Evolutionary conservation across 2,113 vertebrate species (phyloP), one percentile per base, ranked within the genome.

Genomic region (Neodon shergylaensis): DNA sequence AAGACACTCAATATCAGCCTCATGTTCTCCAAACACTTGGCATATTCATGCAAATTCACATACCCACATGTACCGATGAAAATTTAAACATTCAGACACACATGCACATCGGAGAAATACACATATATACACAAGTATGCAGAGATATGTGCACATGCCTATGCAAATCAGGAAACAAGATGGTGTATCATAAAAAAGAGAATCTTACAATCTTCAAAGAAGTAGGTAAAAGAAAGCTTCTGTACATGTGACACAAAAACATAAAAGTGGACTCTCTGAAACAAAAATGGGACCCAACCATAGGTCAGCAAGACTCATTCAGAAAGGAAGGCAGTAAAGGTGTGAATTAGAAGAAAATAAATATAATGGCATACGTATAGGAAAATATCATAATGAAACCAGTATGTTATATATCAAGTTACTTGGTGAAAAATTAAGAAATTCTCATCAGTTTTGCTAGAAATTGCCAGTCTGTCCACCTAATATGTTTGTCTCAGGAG

Each of bases 311-410:
- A 44, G 7, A 22, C 1, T 0, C 5, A 26, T 70, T 11, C 11
- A 22, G 31, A 36, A 33, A 7, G 3, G 21, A 52, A 1, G 3
- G 5, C 11, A 49, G 5, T 24, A 12, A 21, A 4, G 1, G 8
- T 65, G 22, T 70, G 11, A 63, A 42, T 42, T 28, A 42, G n/a
- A 24, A 87, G 33, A 24, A 70, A 52, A 9, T 14, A 65, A 9
- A 58, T 58, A 49, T 22, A 12, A 2, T 28, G 24, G 33, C 44
- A 52, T 4, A 13, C 5, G 26, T 3, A 61, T 70, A 14, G 36
- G 19, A n/a, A 70, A 70, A n/a, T 87, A 1, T 0, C 31, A 22
- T 16, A 52, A 26, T 16, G 3, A 70, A 87, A 70, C 26, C 1
- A 52, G 6, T 52, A 70, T 7, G 22, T 86, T 86, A 31, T 22